Percentiles rank a stretch among this genome's conserved stretches.
Evolutionary conservation across 2,797 vertebrate species (phyloP).

Genomic region (Mastacembelus armatus): DNA sequence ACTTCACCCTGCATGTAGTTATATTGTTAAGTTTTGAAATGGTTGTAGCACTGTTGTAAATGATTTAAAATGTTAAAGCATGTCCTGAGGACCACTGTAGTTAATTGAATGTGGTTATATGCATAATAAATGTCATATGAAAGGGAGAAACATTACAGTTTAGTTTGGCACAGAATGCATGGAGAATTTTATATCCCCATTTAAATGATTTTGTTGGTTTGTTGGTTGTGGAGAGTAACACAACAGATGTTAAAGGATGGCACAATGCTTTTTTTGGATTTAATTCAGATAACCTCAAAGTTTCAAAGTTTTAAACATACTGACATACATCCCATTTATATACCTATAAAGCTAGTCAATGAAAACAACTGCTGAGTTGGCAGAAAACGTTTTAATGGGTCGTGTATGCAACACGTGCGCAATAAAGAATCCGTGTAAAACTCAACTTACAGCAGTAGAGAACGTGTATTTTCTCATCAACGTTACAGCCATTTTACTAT

Average conservation of each 20-base stretch:
- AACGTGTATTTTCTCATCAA: constrained; percentile 56
- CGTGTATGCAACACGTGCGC: constrained; percentile 33
- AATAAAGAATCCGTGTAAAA: constrained; percentile 33
- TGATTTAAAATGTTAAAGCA: constrained; percentile 3
- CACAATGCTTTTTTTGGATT: constrained; percentile 51
- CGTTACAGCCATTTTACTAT: constrained; percentile 64
- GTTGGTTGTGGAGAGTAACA: constrained; percentile 41
- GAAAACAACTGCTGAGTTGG: constrained; percentile 67
- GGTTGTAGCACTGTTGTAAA: constrained; percentile 11
- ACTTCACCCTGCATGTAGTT: not conserved
- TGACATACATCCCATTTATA: constrained; percentile 61
- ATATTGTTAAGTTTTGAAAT: too few species aligned
- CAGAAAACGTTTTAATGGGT: constrained; percentile 61
- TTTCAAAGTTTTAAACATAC: constrained; percentile 51
- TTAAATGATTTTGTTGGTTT: constrained; percentile 52
- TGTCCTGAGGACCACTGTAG: constrained; percentile 15
- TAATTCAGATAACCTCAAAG: constrained; percentile 46
- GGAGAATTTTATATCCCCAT: constrained; percentile 37
- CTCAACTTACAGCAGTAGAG: constrained; percentile 21
- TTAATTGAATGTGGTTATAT: constrained; percentile 49
- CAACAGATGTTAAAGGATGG: constrained; percentile 58
- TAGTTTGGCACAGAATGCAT: constrained; percentile 48
- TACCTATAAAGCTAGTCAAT: constrained; percentile 70
- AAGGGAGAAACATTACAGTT: constrained; percentile 33
- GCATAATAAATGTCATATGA: constrained; percentile 37